These are phyloP conservation scores for Carassius auratus DNA, from an alignment of 2,113 vertebrate genomes.

Conservation along the genomic window DNA sequence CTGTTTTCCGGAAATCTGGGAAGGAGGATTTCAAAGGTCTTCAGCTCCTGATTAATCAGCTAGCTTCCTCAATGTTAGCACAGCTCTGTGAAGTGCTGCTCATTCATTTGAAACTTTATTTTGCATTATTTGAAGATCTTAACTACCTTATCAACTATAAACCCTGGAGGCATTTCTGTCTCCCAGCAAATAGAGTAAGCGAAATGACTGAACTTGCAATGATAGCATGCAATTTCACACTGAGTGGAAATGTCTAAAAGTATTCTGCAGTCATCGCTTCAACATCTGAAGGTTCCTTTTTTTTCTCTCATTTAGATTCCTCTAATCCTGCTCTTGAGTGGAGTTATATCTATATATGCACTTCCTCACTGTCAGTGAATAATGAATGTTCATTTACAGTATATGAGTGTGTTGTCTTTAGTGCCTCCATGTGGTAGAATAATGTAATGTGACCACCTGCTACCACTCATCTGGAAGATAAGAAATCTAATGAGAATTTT, in stretches of 20 bases:
- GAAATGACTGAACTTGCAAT: not conserved
- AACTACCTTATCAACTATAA: not conserved
- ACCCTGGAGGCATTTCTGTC: conserved; percentile 8
- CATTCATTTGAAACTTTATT: not conserved
- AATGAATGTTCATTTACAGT: not conserved
- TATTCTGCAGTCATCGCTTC: not conserved
- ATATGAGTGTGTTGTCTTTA: conserved; percentile 9
- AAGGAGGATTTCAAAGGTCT: not conserved
- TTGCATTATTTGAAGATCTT: not conserved
- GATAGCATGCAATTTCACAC: not conserved
- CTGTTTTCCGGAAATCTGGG: not conserved
- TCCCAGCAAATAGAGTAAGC: conserved; percentile 17
- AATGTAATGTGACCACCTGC: not conserved
- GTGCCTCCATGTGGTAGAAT: conserved; percentile 6
- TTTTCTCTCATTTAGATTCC: conserved; percentile 3
- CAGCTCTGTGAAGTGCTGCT: not conserved
- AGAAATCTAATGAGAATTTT: not conserved
- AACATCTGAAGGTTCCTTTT: not conserved
- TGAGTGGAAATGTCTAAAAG: conserved; percentile 1
- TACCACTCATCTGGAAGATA: not conserved
- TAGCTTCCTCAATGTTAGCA: not conserved
- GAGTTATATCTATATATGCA: not conserved
- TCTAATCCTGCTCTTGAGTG: conserved; percentile 20
- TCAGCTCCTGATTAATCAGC: not conserved
- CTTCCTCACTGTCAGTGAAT: not conserved